Conservation (phyloP, 2,888 invertebrate genomes). For the Iphiclides podalirius region DNA sequence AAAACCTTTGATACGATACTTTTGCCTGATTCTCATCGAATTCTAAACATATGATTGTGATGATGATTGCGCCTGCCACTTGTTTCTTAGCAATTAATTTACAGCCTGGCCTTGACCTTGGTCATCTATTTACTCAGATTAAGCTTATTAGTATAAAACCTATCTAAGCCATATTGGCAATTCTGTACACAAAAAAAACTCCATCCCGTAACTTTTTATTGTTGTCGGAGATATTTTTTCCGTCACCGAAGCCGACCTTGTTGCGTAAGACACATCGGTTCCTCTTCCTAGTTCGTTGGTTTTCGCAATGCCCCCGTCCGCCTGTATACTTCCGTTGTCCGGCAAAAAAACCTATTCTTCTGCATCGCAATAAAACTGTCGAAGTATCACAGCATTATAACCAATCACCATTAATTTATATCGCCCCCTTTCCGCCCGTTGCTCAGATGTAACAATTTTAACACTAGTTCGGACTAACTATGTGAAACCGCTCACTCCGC, state of each 20-base stretch:
- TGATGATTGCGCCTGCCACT: background rate
- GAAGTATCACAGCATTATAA: conserved; percentile 3
- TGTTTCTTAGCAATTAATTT: background rate
- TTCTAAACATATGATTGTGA: too few relatives aligned
- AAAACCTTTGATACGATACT: background rate
- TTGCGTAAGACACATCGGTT: conserved; percentile 62
- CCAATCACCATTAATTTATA: conserved; percentile 12
- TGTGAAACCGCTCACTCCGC: conserved; percentile 15
- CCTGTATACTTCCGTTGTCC: conserved; percentile 57
- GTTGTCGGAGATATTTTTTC: conserved; percentile 48
- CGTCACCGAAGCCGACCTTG: conserved; percentile 51
- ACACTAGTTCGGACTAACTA: conserved; percentile 6
- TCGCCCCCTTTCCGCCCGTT: conserved; percentile 8
- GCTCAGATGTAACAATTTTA: conserved; percentile 13
- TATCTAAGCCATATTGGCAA: background rate
- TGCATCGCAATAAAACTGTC: conserved; percentile 7
- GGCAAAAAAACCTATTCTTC: conserved; percentile 28
- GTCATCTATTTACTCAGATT: background rate
- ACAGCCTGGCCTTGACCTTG: background rate
- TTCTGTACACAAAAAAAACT: background rate
- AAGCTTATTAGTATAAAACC: conserved; percentile 5
- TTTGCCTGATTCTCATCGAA: background rate
- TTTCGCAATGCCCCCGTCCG: conserved; percentile 45
- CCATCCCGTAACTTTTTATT: conserved; percentile 26
- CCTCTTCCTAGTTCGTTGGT: conserved; percentile 68